Evolutionary conservation across 2,888 invertebrate species (phyloP).

Genomic region (Crocallis elinguaria): DNA sequence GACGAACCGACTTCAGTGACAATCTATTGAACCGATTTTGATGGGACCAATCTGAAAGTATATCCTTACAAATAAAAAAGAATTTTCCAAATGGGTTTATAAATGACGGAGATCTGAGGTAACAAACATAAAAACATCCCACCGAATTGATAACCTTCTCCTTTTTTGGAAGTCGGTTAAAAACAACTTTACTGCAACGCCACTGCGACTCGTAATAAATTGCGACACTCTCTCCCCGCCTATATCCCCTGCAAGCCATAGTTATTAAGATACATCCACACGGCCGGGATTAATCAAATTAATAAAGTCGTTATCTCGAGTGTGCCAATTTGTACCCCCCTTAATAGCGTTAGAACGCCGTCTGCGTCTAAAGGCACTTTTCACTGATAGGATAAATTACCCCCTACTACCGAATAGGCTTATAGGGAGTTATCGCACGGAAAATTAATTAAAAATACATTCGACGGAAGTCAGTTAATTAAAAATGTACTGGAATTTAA

Average conservation of each 20-base stretch:
- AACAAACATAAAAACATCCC: too few relatives aligned
- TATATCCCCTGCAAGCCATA: constrained; percentile 12
- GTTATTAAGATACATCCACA: constrained; percentile 44
- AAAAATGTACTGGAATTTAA: constrained; percentile 4
- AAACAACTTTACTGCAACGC: not conserved
- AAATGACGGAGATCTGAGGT: too few relatives aligned
- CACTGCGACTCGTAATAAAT: not conserved
- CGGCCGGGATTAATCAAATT: constrained; percentile 56
- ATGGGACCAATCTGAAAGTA: too few relatives aligned
- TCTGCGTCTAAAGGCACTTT: constrained; percentile 12
- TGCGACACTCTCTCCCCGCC: constrained; percentile 2
- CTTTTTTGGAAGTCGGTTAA: too few relatives aligned
- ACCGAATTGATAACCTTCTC: too few relatives aligned
- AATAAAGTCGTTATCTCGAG: constrained; percentile 60
- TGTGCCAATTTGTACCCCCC: constrained; percentile 38
- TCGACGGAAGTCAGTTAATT: constrained; percentile 4
- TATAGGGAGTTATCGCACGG: constrained; percentile 53
- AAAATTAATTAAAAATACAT: constrained; percentile 20
- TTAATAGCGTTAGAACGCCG: constrained; percentile 13
- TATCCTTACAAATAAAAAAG: too few relatives aligned
- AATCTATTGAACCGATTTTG: too few relatives aligned
- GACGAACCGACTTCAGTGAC: too few relatives aligned
- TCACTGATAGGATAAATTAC: constrained; percentile 32
- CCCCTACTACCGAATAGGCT: constrained; percentile 20
- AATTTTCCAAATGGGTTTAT: too few relatives aligned